Evolutionary conservation across 2,888 invertebrate genomes (phyloP).

Genomic region (Eristalinus sepulchralis): DNA sequence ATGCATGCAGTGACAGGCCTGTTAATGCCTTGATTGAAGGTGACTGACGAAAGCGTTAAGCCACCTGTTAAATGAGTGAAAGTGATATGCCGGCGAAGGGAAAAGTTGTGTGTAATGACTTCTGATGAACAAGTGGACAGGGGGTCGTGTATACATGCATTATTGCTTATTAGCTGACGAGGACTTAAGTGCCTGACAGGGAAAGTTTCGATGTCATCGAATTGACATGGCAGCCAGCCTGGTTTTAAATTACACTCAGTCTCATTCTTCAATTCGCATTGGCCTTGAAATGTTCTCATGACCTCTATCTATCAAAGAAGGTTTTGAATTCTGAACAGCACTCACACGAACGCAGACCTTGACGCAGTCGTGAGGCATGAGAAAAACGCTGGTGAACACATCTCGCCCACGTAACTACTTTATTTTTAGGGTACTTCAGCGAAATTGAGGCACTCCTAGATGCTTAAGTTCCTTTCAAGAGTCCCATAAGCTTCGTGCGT

Average conservation of each 20-base stretch:
- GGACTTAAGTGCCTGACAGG: constrained; percentile 28
- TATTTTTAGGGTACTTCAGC: not conserved
- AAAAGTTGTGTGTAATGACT: constrained; percentile 32
- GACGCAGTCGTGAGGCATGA: not conserved
- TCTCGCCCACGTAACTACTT: not conserved
- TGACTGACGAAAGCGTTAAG: constrained; percentile 56
- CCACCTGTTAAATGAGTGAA: constrained; percentile 52
- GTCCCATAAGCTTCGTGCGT: not conserved
- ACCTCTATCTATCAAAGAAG: not conserved
- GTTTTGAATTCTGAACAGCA: not conserved
- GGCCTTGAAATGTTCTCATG: not conserved
- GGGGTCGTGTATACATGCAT: constrained; percentile 26
- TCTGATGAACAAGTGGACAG: constrained; percentile 29
- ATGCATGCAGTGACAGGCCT: constrained; percentile 55
- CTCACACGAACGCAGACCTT: not conserved
- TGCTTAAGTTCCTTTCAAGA: not conserved
- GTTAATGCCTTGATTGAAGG: constrained; percentile 59
- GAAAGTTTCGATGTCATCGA: not conserved
- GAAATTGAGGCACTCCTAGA: not conserved
- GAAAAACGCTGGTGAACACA: not conserved
- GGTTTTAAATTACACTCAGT: not conserved
- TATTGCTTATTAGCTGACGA: constrained; percentile 44
- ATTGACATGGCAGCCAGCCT: not conserved
- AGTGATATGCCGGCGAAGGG: constrained; percentile 24
- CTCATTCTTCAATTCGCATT: not conserved